phyloP scores from a whole-genome alignment of 2,888 invertebrate species.

The Lasioglossum oenotherae region DNA sequence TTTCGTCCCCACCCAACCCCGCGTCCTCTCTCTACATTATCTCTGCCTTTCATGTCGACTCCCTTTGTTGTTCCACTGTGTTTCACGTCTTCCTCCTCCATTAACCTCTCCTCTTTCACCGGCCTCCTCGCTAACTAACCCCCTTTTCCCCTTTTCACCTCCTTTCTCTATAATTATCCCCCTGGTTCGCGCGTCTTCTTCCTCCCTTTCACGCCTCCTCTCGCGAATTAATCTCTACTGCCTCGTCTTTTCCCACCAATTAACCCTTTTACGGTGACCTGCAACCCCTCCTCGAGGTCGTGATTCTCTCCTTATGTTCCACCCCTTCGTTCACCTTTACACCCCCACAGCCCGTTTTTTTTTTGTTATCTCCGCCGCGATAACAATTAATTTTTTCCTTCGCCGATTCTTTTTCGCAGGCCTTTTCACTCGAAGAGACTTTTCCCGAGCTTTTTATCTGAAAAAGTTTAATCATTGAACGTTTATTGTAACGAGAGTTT shows the following conservation, averaged over 20 bases:
- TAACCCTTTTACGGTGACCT: background rate
- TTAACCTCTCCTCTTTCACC: background rate
- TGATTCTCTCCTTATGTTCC: background rate
- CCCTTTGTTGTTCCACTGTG: slow-evolving; percentile 18
- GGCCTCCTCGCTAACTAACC: slow-evolving; percentile 16
- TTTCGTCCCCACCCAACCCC: background rate
- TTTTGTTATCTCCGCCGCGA: background rate
- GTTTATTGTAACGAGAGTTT: no score
- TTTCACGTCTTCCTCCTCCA: slow-evolving; percentile 31
- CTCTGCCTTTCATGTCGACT: slow-evolving; percentile 4
- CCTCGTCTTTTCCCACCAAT: slow-evolving; percentile 3
- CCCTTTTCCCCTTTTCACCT: slow-evolving; percentile 6
- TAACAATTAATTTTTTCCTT: background rate
- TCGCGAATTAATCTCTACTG: slow-evolving; percentile 10
- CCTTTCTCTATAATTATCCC: slow-evolving; percentile 29
- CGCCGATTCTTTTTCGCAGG: background rate
- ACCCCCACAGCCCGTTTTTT: background rate
- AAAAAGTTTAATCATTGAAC: no score
- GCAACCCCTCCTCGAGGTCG: background rate
- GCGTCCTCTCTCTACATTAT: slow-evolving; percentile 11
- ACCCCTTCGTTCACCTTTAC: background rate
- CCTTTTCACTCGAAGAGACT: background rate
- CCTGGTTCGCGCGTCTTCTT: slow-evolving; percentile 18
- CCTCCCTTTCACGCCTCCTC: slow-evolving; percentile 7
- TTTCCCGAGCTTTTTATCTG: background rate